Evolutionary conservation across 2,888 invertebrate species (phyloP).

Genomic region (Nowickia ferox): DNA sequence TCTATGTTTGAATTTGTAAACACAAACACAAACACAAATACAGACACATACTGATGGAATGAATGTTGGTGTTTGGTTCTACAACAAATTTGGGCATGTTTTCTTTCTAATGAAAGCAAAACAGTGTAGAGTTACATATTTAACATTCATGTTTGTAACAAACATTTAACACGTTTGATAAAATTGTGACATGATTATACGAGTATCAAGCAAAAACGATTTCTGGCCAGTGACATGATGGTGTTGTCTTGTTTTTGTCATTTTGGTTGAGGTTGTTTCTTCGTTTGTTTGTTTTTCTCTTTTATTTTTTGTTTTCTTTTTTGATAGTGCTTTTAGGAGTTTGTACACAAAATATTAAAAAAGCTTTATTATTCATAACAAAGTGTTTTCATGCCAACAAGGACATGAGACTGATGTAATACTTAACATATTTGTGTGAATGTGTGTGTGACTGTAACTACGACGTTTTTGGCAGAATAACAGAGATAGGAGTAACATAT

Average conservation of each 20-base stretch:
- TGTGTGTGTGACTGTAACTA: conserved; percentile 2
- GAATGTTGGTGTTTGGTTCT: conserved; percentile 41
- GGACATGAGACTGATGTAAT: conserved; percentile 70
- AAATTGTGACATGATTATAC: conserved; percentile 56
- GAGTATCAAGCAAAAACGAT: conserved; percentile 56
- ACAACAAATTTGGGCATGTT: conserved; percentile 56
- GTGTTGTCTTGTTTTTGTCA: conserved; percentile 51
- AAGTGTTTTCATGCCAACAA: conserved; percentile 70
- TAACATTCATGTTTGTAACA: conserved; percentile 52
- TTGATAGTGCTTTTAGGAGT: conserved; percentile 47
- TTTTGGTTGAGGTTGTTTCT: conserved; percentile 43
- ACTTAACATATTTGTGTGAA: conserved; percentile 47
- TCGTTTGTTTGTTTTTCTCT: conserved; percentile 12
- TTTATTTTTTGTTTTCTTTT: neutral
- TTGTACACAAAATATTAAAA: conserved; percentile 61
- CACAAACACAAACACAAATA: neutral
- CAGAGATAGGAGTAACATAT: conserved; percentile 65
- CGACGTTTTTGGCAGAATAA: conserved; percentile 65
- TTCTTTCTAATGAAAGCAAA: conserved; percentile 42
- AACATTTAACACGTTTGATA: conserved; percentile 67
- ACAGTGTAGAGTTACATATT: conserved; percentile 17
- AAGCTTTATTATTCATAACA: conserved; percentile 69
- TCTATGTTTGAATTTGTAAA: neutral
- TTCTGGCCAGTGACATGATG: conserved; percentile 61
- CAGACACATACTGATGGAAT: neutral